Evolutionary conservation across 2,113 vertebrate genomes (phyloP).

Genomic region (human): GRCh38 chr9:29107001-29107500

Average conservation of each 20-base stretch:
- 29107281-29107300: neutral
- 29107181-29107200: neutral
- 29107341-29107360: slow-evolving; percentile 23
- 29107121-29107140: neutral
- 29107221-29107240: neutral
- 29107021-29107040: neutral
- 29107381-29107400: slow-evolving; percentile 50
- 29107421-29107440: slow-evolving; percentile 34
- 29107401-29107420: slow-evolving; percentile 62
- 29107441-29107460: neutral
- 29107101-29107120: neutral
- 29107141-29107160: neutral
- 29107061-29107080: neutral
- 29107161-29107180: neutral
- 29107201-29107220: neutral
- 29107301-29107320: slow-evolving; percentile 9
- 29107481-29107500: slow-evolving; percentile 20
- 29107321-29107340: slow-evolving; percentile 8
- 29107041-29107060: neutral
- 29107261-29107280: neutral
- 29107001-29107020: neutral
- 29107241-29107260: neutral
- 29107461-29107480: neutral
- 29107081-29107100: neutral
- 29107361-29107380: neutral